Evolutionary conservation across 2,797 vertebrate species (phyloP).

Genomic region (Artibeus lituratus): DNA sequence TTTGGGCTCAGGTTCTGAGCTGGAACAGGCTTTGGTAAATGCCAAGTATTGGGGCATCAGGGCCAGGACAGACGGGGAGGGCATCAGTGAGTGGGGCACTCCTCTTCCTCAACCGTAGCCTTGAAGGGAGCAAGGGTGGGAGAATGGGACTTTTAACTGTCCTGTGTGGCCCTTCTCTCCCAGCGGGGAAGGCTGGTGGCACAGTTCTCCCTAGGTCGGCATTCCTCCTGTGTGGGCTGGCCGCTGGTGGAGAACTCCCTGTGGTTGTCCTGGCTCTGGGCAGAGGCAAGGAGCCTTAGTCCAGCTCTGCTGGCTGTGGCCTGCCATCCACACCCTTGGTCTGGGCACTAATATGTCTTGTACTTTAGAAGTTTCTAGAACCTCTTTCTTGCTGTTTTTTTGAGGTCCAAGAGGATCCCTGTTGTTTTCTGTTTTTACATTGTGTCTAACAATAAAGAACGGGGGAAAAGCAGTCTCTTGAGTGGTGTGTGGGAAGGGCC

Average conservation of each 20-base stretch:
- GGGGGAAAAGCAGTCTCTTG: background rate
- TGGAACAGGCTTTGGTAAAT: slow-evolving; percentile 3
- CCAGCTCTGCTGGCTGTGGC: background rate
- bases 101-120: slow-evolving; percentile 11
- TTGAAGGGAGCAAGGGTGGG: background rate
- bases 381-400: slow-evolving; percentile 29
- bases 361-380: slow-evolving; percentile 23
- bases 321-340: background rate
- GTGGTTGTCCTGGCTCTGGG: background rate
- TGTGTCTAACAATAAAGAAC: slow-evolving; percentile 67
- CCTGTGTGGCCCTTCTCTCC: background rate
- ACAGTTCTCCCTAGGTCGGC: background rate
- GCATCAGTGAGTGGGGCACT: background rate
- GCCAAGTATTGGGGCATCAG: background rate
- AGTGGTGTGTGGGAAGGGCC: slow-evolving; percentile 8
- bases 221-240: background rate
- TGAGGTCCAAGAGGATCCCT: slow-evolving; percentile 1
- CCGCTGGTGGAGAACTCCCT: background rate
- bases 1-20: background rate
- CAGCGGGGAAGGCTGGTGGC: background rate
- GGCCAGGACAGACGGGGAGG: background rate
- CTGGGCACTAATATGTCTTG: background rate
- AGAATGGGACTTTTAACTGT: background rate
- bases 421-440: slow-evolving; percentile 48
- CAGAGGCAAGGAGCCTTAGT: background rate